Percentiles rank a stretch among this genome's conserved stretches.
phyloP scores from a whole-genome alignment of 2,797 vertebrate genomes.

The Carapus acus region DNA sequence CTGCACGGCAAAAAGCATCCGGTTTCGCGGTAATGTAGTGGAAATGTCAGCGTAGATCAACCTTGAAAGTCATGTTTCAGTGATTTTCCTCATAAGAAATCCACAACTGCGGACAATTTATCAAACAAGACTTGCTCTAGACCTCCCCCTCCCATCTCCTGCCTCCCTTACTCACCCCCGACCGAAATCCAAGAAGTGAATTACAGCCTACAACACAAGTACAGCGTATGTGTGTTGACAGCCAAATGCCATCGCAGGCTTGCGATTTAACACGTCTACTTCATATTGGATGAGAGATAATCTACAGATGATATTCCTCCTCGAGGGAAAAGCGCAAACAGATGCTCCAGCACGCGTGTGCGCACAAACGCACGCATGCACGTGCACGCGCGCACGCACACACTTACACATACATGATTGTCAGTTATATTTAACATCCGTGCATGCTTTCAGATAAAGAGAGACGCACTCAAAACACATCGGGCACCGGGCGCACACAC shows the following conservation, averaged over 20 bases:
- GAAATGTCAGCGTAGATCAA: slow-evolving; percentile 69
- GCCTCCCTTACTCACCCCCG: too few species aligned
- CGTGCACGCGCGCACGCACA: not conserved
- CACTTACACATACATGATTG: not conserved
- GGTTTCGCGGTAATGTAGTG: slow-evolving; percentile 64
- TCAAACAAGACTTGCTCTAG: slow-evolving; percentile 50
- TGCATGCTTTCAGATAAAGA: slow-evolving; percentile 18
- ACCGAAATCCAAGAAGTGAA: slow-evolving; percentile 51
- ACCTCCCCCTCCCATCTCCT: too few species aligned
- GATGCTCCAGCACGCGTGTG: not conserved
- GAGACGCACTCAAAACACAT: slow-evolving; percentile 3
- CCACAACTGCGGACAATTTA: slow-evolving; percentile 59
- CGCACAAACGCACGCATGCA: not conserved
- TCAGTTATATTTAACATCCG: slow-evolving; percentile 24
- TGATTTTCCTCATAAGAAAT: slow-evolving; percentile 63
- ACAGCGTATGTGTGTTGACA: slow-evolving; percentile 21
- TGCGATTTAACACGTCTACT: slow-evolving; percentile 2
- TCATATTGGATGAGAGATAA: slow-evolving; percentile 33
- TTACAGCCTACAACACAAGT: slow-evolving; percentile 57
- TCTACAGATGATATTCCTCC: slow-evolving; percentile 26
- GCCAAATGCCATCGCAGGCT: slow-evolving; percentile 1
- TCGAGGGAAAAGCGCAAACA: slow-evolving; percentile 9
- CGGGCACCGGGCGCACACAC: slow-evolving; percentile 57
- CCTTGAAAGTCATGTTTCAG: slow-evolving; percentile 71
- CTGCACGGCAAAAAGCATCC: slow-evolving; percentile 52